Percentiles rank a stretch among this genome's conserved stretches.
Evolutionary conservation across 2,888 invertebrate genomes (phyloP).

Genomic region (Eurytoma adleriae): DNA sequence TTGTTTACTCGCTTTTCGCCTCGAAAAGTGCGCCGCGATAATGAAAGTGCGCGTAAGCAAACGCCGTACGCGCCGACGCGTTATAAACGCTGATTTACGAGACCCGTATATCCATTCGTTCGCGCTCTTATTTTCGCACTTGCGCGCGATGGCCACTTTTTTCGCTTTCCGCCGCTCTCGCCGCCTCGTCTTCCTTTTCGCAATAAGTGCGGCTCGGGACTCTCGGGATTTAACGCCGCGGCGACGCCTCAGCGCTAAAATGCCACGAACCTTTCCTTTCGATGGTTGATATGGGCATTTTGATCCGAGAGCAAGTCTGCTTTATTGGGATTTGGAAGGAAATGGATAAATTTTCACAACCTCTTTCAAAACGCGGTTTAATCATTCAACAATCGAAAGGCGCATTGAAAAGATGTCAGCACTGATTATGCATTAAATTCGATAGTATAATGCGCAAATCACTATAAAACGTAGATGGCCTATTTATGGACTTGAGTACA

Average conservation of each 20-base stretch:
- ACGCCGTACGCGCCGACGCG: slow-evolving; percentile 4
- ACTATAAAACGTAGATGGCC: too few relatives aligned
- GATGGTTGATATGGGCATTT: background rate
- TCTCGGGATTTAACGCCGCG: too few relatives aligned
- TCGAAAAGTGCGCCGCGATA: slow-evolving; percentile 31
- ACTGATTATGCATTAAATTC: too few relatives aligned
- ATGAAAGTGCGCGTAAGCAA: slow-evolving; percentile 24
- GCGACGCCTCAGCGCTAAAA: background rate
- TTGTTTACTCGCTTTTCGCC: slow-evolving; percentile 48
- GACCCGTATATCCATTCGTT: slow-evolving; percentile 22
- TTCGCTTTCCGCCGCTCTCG: background rate
- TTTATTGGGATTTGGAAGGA: too few relatives aligned
- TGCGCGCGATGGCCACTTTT: background rate
- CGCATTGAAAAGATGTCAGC: too few relatives aligned
- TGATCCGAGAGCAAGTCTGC: too few relatives aligned
- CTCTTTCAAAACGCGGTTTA: too few relatives aligned
- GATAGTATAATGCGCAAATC: too few relatives aligned
- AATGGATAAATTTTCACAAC: too few relatives aligned
- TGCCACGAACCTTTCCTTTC: background rate
- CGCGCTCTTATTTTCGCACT: slow-evolving; percentile 29
- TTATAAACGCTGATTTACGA: slow-evolving; percentile 50
- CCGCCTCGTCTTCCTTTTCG: background rate
- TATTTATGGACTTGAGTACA: too few relatives aligned
- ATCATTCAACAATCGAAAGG: too few relatives aligned
- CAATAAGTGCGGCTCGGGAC: background rate